Evolutionary conservation across 2,113 vertebrate genomes (phyloP).

Genomic region (Chlorodrepanis virens): DNA sequence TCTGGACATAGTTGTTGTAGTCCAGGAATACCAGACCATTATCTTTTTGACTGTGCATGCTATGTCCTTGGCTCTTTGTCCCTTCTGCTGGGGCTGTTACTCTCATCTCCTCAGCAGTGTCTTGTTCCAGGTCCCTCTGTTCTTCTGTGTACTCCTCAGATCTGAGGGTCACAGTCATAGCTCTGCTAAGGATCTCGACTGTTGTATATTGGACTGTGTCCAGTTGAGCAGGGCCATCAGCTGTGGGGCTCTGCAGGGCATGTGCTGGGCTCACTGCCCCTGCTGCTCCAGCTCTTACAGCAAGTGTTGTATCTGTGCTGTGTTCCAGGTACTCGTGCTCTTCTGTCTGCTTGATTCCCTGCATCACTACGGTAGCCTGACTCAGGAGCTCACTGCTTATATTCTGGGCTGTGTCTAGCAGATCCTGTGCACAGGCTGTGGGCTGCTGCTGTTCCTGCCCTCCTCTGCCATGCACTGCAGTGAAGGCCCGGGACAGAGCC

Average conservation of each 20-base stretch:
- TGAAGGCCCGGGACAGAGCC: not conserved
- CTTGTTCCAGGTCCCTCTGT: not conserved
- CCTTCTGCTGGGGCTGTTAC: not conserved
- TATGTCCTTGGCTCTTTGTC: no score
- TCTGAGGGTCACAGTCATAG: accelerated
- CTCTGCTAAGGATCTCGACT: not conserved
- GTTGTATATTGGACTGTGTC: not conserved
- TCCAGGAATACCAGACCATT: no score
- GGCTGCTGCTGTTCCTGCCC: not conserved
- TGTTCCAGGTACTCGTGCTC: no score
- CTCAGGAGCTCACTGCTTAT: not conserved
- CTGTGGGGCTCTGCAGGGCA: accelerated
- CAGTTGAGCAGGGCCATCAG: not conserved
- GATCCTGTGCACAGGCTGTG: accelerated
- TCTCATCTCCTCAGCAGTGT: no score
- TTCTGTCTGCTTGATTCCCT: not conserved
- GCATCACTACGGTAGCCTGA: no score
- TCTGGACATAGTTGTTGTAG: no score
- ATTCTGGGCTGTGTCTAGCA: accelerated
- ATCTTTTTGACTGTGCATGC: no score
- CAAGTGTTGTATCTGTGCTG: not conserved
- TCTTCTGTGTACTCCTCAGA: not conserved
- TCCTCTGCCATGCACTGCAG: not conserved
- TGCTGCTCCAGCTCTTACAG: not conserved
- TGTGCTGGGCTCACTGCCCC: accelerated